Conservation (phyloP, 2,113 vertebrate genomes). For the Puffinus mauretanicus region DNA sequence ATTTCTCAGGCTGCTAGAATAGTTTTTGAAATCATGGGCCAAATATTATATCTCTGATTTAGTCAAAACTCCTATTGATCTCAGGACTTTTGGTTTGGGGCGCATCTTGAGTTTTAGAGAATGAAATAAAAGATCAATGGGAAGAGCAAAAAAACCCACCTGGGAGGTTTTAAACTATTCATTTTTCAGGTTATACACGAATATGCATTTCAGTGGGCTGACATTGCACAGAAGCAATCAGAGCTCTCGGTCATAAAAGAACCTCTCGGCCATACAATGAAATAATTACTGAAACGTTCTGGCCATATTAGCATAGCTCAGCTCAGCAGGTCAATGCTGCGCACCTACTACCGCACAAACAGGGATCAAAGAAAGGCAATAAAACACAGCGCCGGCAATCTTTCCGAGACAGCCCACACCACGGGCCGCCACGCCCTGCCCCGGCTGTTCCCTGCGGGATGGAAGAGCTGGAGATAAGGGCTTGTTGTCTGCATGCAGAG, state of each 20-base stretch:
- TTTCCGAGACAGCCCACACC: not conserved
- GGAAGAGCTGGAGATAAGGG: not conserved
- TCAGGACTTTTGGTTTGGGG: not conserved
- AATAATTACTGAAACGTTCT: constrained; percentile 15
- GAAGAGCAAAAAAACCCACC: not conserved
- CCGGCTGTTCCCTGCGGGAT: rapidly evolving
- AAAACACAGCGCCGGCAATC: not conserved
- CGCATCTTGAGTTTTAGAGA: not conserved
- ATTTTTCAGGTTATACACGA: constrained; percentile 4
- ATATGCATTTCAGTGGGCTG: not conserved
- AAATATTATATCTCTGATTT: not conserved
- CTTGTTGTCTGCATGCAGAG: not conserved
- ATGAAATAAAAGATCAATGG: not conserved
- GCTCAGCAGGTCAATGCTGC: not conserved
- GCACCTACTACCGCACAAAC: not conserved
- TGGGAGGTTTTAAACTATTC: not conserved
- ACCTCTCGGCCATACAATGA: not conserved
- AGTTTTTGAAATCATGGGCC: not conserved
- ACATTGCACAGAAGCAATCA: not conserved
- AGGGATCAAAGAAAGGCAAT: not conserved
- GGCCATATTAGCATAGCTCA: not conserved
- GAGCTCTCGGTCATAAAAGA: not conserved
- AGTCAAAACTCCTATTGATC: not conserved
- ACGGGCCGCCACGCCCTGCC: not conserved
- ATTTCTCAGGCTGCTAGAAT: not conserved